These are phyloP conservation scores for Atherinosoma microstoma DNA, from an alignment of 2,797 vertebrate genomes.

Conservation along the genomic window DNA sequence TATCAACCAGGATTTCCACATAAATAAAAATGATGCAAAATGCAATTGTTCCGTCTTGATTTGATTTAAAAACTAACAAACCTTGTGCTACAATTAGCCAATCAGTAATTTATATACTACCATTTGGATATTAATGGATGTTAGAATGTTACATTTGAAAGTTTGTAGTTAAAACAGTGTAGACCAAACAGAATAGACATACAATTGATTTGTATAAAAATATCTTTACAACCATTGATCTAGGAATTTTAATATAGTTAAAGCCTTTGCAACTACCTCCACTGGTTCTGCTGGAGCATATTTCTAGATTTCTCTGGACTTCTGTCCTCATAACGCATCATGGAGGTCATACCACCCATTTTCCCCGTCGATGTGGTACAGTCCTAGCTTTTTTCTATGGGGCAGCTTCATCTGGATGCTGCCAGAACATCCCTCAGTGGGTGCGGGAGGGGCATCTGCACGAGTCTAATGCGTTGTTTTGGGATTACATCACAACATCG, in stretches of 20 bases:
- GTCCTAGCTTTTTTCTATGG: conserved; percentile 60
- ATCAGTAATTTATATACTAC: neutral
- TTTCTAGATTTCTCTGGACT: conserved; percentile 67
- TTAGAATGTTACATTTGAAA: neutral
- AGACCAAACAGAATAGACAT: neutral
- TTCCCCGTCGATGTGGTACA: conserved; percentile 64
- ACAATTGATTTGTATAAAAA: neutral
- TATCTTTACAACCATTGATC: neutral
- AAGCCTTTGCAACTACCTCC: neutral
- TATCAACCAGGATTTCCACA: neutral
- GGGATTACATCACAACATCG: conserved; percentile 63
- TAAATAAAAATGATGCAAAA: neutral
- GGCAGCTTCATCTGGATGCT: conserved; percentile 73
- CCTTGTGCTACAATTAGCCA: neutral
- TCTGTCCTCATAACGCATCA: conserved; percentile 29
- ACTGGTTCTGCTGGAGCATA: conserved; percentile 28
- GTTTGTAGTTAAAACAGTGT: neutral
- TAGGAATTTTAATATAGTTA: neutral
- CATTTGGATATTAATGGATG: neutral
- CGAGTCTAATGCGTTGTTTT: conserved; percentile 56
- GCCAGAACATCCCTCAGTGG: conserved; percentile 75
- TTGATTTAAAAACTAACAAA: neutral
- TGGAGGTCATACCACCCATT: conserved; percentile 37
- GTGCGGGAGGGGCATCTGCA: conserved; percentile 68
- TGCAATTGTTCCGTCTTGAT: neutral